Base-by-base conservation (phyloP, 2,888 invertebrate species). In the Furcula furcula region DNA sequence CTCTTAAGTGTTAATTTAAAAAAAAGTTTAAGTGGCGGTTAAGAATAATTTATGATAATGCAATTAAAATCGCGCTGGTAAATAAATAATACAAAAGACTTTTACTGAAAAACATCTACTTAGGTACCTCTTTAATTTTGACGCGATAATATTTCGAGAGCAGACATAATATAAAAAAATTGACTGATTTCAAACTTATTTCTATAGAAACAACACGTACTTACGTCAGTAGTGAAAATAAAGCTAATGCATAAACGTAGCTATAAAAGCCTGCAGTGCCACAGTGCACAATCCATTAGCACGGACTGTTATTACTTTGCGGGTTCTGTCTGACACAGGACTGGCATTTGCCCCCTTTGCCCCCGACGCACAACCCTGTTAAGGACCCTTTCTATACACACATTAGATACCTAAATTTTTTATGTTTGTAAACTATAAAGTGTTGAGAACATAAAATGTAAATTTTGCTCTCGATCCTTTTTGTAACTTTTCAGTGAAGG, bases 211-310 rank as follows among this genome's bases (percentile, higher is more conserved):
- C 25, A 20, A 31, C 22, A 12, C 23, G 37, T 25, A 9, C 27
- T 35, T 19, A 37, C 29, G 28, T n/a, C n/a, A n/a, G n/a, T 38
- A 33, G 36, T 51, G 45, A 40, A 47, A 54, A 51, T 54, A 47
- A 39, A 30, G 51, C 32, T 42, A 38, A 50, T 34, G 33, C 47
- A 32, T 45, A 36, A 47, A 55, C 55, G 50, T 50, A 32, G 45
- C 46, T 44, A 35, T 36, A 37, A 40, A 45, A 29, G 46, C 30
- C 34, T 41, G 47, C 45, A 22, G 10, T 6, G 6, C 51, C 56
- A 55, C 55, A 62, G 59, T 59, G 66, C 62, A 68, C 72, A 76
- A 77, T 77, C 75, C 76, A 76, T 77, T 76, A 77, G 74, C 66
- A 52, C 47, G 38, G 55, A 49, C 61, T 61, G 65, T 68, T 72